Evolutionary conservation across 2,113 vertebrate species (phyloP), one percentile per base, ranked within the genome.

Genomic region (Rhynchopsitta pachyrhyncha): DNA sequence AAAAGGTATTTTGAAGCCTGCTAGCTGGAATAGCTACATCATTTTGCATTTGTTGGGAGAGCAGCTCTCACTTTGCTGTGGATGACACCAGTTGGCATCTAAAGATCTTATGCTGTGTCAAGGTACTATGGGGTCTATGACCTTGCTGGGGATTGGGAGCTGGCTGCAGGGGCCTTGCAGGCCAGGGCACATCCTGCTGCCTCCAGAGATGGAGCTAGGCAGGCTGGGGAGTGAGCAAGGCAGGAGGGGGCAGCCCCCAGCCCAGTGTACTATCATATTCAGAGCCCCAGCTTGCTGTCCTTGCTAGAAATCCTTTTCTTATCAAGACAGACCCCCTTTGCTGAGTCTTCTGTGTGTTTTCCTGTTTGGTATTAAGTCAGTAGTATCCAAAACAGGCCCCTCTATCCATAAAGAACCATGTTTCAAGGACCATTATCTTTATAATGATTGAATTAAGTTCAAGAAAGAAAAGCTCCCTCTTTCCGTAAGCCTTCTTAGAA

Each of bases 201-300:
- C 41, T 53, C 20, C 52, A 41, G 44, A 55, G 41, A 33, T 23
- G 35, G 24, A 66, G 28, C 24, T 59, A 3, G 3, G 3, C 28
- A 62, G 66, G 6, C 24, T 74, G 55, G 12, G 37, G 44, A 69
- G 39, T 31, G 37, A 89, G 47, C 37, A 25, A 50, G 50, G 24
- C 46, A 29, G 52, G 31, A 68, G 33, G 24, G 17, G 5, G 6
- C 35, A 46, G 29, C 27, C 18, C 19, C 41, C 46, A 78, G 49
- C 64, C 15, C 29, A 3, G 8, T 4, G 2, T 27, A 8, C 10
- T 42, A 5, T 7, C 16, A 10, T 39, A 7, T 24, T 66, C 0
- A 1, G 19, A 12, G 52, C 44, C 33, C 31, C 0, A 2, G 39
- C 20, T 66, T 44, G 39, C 35, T 52, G 57, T 33, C 14, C 31